Conservation (phyloP, 2,797 vertebrate genomes). For the Monodelphis domestica region DNA sequence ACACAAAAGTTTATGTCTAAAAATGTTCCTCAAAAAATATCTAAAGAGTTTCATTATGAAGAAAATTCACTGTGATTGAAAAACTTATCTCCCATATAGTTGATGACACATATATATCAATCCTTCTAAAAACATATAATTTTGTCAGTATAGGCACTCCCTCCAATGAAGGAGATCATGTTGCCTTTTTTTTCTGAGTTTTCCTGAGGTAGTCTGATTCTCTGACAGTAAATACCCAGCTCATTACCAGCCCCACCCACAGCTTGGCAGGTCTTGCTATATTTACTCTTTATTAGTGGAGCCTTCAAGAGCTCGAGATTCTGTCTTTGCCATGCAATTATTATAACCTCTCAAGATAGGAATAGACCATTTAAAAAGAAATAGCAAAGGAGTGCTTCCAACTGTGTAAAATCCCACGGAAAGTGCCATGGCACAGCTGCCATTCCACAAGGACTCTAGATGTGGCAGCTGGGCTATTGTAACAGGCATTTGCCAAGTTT, state of each 20-base stretch:
- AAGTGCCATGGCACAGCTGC: neutral
- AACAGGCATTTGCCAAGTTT: neutral
- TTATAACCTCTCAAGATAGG: neutral
- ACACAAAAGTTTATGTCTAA: neutral
- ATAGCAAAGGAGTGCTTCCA: neutral
- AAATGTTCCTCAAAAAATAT: neutral
- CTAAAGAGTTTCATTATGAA: neutral
- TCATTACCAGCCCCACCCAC: neutral
- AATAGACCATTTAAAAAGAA: neutral
- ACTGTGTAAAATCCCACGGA: neutral
- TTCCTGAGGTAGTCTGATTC: no score
- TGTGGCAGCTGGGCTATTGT: neutral
- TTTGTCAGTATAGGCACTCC: neutral
- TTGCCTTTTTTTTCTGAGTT: no score
- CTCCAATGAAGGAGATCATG: neutral
- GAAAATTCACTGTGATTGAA: neutral
- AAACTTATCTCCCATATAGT: neutral
- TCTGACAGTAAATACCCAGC: neutral
- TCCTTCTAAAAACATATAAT: neutral
- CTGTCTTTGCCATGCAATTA: neutral
- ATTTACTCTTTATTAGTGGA: neutral
- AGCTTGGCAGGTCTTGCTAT: neutral
- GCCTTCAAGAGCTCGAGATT: neutral
- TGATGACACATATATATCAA: neutral
- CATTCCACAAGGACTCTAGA: constrained; percentile 14